A percentile compares a stretch with the other conserved stretches of the same genome.
Evolutionary conservation across 2,888 invertebrate genomes (phyloP).

Genomic region (Drosophila macrospina): DNA sequence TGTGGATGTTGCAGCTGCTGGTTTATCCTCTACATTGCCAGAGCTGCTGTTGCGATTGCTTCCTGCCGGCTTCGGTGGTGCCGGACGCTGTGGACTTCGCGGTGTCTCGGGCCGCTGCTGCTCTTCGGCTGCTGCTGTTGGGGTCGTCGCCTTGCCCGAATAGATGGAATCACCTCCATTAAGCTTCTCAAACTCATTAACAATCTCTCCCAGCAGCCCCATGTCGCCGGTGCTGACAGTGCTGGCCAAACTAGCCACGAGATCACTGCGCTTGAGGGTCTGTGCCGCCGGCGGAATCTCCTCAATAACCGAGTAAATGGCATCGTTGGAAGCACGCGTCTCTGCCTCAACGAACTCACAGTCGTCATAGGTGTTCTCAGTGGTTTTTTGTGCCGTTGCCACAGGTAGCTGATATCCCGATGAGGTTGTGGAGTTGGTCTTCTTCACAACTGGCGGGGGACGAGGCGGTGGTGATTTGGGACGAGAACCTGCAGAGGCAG

Average conservation of each 20-base stretch:
- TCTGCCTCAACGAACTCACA: constrained; percentile 88
- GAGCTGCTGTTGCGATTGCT: constrained; percentile 46
- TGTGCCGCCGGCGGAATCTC: constrained; percentile 88
- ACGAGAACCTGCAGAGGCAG: constrained; percentile 84
- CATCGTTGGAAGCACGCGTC: constrained; percentile 88
- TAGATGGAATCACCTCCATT: constrained; percentile 95
- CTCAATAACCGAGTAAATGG: constrained; percentile 95
- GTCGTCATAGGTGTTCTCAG: constrained; percentile 90
- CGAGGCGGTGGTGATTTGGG: constrained; percentile 92
- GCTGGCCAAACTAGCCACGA: constrained; percentile 83
- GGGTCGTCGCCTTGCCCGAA: constrained; percentile 88
- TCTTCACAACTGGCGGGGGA: constrained; percentile 86
- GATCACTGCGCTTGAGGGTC: constrained; percentile 81
- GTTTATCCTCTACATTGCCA: constrained; percentile 81
- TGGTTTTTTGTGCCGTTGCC: constrained; percentile 75
- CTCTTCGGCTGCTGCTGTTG: constrained; percentile 57
- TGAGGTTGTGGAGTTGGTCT: constrained; percentile 85
- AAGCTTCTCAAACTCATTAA: constrained; percentile 93
- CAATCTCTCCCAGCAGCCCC: constrained; percentile 94
- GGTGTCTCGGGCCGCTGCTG: constrained; percentile 85
- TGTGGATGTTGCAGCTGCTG: constrained; percentile 85
- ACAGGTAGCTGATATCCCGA: constrained; percentile 88
- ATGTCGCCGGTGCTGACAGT: constrained; percentile 86
- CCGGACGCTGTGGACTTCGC: constrained; percentile 87
- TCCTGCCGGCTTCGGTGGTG: constrained; percentile 86